These are phyloP conservation scores for Amphimallon solstitiale DNA, from an alignment of 2,888 invertebrate genomes.

Conservation along the genomic window DNA sequence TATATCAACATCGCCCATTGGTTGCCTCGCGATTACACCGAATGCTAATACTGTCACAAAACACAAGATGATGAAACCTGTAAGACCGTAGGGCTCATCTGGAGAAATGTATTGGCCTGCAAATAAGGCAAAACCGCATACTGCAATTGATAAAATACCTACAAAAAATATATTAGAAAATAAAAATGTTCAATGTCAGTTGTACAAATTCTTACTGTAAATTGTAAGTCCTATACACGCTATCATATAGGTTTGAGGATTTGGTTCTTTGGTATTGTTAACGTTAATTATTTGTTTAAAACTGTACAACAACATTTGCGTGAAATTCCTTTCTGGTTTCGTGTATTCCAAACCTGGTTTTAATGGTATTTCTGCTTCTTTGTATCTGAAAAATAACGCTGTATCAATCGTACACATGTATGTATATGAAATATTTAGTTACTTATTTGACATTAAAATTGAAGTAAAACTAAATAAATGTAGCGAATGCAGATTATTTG, in stretches of 20 bases:
- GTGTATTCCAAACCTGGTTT: slow-evolving; percentile 28
- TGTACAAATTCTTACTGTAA: slow-evolving; percentile 65
- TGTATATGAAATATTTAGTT: too few species aligned
- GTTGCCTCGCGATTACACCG: slow-evolving; percentile 76
- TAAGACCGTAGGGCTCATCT: slow-evolving; percentile 58
- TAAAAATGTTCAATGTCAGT: slow-evolving; percentile 40
- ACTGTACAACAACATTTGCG: slow-evolving; percentile 44
- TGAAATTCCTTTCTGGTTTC: slow-evolving; percentile 4
- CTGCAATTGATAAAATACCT: slow-evolving; percentile 68
- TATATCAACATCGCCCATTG: slow-evolving; percentile 69
- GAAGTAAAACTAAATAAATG: neutral
- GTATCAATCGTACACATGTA: too few species aligned
- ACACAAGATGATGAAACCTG: slow-evolving; percentile 58
- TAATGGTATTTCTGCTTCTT: neutral
- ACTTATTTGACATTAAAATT: neutral
- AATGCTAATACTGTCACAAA: slow-evolving; percentile 67
- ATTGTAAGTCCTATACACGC: slow-evolving; percentile 71
- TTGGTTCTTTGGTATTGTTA: slow-evolving; percentile 75
- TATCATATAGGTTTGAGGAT: slow-evolving; percentile 71
- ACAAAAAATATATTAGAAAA: slow-evolving; percentile 50
- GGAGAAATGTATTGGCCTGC: slow-evolving; percentile 54
- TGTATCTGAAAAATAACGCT: slow-evolving; percentile 11
- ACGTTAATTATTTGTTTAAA: slow-evolving; percentile 75
- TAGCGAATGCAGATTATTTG: neutral
- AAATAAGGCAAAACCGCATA: slow-evolving; percentile 65